Evolutionary conservation across 2,888 invertebrate genomes (phyloP), one percentile per base, ranked within the genome.

Genomic region (Empis stercorea): DNA sequence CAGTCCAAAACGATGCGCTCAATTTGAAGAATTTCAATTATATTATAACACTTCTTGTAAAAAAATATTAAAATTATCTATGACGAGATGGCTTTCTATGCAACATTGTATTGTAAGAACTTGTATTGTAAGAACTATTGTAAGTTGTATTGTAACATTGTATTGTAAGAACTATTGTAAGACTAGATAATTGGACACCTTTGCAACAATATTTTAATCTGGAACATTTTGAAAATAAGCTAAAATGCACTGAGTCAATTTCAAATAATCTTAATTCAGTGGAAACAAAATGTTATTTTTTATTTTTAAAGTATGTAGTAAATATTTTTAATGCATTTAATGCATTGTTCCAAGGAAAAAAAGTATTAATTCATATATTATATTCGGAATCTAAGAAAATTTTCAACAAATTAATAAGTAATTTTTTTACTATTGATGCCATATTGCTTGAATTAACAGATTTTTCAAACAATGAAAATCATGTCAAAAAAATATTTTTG

Each of bases 141-240:
- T n/a, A n/a, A n/a, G n/a, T n/a, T n/a, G n/a, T n/a, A n/a, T n/a
- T n/a, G n/a, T n/a, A n/a, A 20, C 20, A 20, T 20, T 45, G 48
- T 27, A 45, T 45, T 30, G 34, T 30, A 30, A 44, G 42, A 37
- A 41, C 43, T 4, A n/a, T n/a, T n/a, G n/a, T n/a, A n/a, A n/a
- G n/a, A n/a, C 23, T 38, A 13, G 37, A 42, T 11, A 45, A 41
- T 40, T 45, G 45, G 43, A 36, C 17, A 16, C 36, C 17, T 15
- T 30, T 47, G 5, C 15, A 34, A 6, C 34, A 43, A 44, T 43
- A 32, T 32, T 46, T 46, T 41, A 41, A 16, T 15, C 15, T 46
- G 27, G 45, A 16, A 15, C 30, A 45, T 45, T 45, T 42, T 43
- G 38, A 46, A 20, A 20, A 45, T 32, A 46, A 42, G 11, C 42